Evolutionary conservation across 2,888 invertebrate species (phyloP).

Genomic region (Chydorus sphaericus): DNA sequence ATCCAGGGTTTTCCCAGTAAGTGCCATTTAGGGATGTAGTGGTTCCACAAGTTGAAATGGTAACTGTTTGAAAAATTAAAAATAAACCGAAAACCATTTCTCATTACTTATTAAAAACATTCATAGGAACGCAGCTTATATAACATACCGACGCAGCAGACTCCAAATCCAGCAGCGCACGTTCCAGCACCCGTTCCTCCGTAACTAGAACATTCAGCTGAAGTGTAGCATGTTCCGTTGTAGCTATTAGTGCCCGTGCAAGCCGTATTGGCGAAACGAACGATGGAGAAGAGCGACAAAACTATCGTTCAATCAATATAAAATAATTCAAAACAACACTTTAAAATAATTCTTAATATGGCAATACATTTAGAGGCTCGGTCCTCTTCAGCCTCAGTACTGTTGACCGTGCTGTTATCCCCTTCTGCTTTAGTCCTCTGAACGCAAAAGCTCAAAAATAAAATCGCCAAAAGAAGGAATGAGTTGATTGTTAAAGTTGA

Average conservation of each 20-base stretch:
- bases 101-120: background rate
- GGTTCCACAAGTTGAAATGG: slow-evolving; percentile 42
- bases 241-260: slow-evolving; percentile 62
- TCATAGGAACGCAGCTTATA: background rate
- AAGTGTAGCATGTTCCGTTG: slow-evolving; percentile 63
- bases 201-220: slow-evolving; percentile 49
- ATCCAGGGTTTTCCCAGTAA: slow-evolving; percentile 58
- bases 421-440: background rate
- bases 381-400: background rate
- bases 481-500: no score
- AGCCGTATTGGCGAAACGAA: slow-evolving; percentile 58
- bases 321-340: no score
- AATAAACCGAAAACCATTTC: background rate
- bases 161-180: slow-evolving; percentile 62
- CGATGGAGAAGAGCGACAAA: slow-evolving; percentile 60
- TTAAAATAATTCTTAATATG: background rate
- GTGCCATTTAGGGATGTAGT: slow-evolving; percentile 43
- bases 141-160: slow-evolving; percentile 52
- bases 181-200: slow-evolving; percentile 61
- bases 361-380: background rate
- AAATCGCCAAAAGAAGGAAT: background rate
- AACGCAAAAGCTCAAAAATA: background rate
- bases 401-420: background rate
- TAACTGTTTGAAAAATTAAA: no score
- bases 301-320: slow-evolving; percentile 36